phyloP scores from a whole-genome alignment of 2,113 vertebrate species.

The Actenoides lindsayi region DNA sequence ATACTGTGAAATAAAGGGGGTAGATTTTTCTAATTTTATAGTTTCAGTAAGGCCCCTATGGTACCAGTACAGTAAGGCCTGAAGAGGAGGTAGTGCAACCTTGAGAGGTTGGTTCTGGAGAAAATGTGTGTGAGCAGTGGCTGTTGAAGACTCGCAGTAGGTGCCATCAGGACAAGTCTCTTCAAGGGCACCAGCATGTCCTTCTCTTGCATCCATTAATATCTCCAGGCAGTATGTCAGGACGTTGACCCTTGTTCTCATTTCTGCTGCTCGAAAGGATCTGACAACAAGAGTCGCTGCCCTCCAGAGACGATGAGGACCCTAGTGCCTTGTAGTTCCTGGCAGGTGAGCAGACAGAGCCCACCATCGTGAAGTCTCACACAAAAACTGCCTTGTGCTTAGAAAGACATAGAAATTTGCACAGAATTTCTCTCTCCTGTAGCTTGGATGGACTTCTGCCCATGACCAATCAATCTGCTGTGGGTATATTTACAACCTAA shows the following conservation, averaged over 20 bases:
- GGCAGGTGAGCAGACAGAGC: not conserved
- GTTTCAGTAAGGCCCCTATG: not conserved
- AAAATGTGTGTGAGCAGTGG: not conserved
- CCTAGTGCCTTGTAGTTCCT: not conserved
- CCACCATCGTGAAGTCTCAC: not conserved
- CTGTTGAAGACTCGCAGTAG: not conserved
- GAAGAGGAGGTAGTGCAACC: not conserved
- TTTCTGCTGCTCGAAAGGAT: not conserved
- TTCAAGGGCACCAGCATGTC: not conserved
- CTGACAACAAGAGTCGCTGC: rapidly evolving
- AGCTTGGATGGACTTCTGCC: not conserved
- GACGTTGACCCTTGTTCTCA: not conserved
- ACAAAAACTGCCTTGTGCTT: not conserved
- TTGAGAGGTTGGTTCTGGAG: not conserved
- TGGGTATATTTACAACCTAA: not conserved
- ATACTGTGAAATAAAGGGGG: not conserved
- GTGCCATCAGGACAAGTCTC: not conserved
- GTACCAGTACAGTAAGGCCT: not conserved
- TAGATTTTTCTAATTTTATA: not conserved
- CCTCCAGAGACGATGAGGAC: not conserved
- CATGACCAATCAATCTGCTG: not conserved
- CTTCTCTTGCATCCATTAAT: not conserved
- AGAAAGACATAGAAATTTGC: not conserved
- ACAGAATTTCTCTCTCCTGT: not conserved
- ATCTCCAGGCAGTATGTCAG: not conserved